Base-by-base conservation (phyloP, 2,888 invertebrate species). In the Eupeodes latifasciatus region DNA sequence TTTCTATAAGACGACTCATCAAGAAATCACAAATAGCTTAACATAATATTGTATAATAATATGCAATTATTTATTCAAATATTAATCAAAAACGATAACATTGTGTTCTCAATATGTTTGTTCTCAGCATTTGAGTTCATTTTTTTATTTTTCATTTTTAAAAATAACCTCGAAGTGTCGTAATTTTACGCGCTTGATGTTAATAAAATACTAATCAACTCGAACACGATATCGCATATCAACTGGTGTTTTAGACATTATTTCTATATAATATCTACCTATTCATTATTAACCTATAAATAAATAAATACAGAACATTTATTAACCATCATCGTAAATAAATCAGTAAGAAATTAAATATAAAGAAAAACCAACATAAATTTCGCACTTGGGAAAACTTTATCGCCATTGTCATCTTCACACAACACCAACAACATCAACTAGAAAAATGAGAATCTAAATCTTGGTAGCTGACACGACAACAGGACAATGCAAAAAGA, bases 181-280 rank as follows among this genome's bases (percentile, higher is more conserved):
- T 72, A 77, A 61, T 62, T 62, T n/a, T 67, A 36, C 81, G 67
- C 72, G 19, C 12, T 66, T 44, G 27, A 27, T 27, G 53, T 61
- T 82, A 79, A 79, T n/a, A 27, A 59, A 59, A 82, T 74, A 78
- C 36, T 40, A 86, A 74, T 59, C 78, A 57, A 69, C 85, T 82
- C 85, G 85, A 62, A 69, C 82, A 86, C 82, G 82, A 78, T 78
- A 86, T 82, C 75, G 69, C 67, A 78, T 82, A 74, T 67, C 78
- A 67, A 83, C 16, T 4, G 36, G 10, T 6, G 7, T 2, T 9
- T 19, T 19, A 47, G 5, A 40, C 40, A n/a, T 4, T 12, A 2
- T 40, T 16, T 6, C 34, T 4, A 62, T 62, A 11, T 14, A 57
- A 27, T 27, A 27, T 27, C 27, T 27, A 27, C 27, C 27, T 27